Conservation (phyloP, 2,888 invertebrate species). For the Callyntrura guangdongensis region DNA sequence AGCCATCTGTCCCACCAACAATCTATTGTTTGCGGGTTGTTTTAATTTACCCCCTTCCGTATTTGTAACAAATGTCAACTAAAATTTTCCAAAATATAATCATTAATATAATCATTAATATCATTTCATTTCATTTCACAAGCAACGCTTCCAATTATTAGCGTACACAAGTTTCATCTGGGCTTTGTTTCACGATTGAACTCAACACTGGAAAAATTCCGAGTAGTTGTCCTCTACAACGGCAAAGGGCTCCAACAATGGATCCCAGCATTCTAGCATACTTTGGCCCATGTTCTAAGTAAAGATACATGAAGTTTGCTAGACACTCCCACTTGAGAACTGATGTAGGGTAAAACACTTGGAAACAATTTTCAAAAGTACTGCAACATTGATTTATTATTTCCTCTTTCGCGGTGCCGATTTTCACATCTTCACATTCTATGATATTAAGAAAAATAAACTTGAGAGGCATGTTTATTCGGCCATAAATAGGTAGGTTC, state of each 20-base stretch:
- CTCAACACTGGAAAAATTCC: constrained; percentile 84
- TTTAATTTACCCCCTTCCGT: constrained; percentile 83
- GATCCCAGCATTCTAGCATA: constrained; percentile 83
- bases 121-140: too few relatives aligned
- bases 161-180: constrained; percentile 83
- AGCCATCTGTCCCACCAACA: constrained; percentile 84
- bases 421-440: constrained; percentile 63
- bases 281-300: constrained; percentile 81
- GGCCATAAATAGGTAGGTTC: neutral
- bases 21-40: constrained; percentile 82
- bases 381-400: constrained; percentile 96
- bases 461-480: neutral
- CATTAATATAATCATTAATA: too few relatives aligned
- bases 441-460: neutral
- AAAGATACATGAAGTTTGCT: constrained; percentile 84
- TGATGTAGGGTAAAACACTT: constrained; percentile 98
- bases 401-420: constrained; percentile 86
- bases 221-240: constrained; percentile 83
- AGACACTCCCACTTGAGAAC: constrained; percentile 97
- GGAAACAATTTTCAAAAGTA: constrained; percentile 96
- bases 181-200: constrained; percentile 82
- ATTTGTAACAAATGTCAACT: constrained; percentile 83
- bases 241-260: constrained; percentile 83
- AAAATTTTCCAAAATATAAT: too few relatives aligned
- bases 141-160: too few relatives aligned